Conservation (phyloP, 64 coral and sea anemone species). For the Montipora foliosa region DNA sequence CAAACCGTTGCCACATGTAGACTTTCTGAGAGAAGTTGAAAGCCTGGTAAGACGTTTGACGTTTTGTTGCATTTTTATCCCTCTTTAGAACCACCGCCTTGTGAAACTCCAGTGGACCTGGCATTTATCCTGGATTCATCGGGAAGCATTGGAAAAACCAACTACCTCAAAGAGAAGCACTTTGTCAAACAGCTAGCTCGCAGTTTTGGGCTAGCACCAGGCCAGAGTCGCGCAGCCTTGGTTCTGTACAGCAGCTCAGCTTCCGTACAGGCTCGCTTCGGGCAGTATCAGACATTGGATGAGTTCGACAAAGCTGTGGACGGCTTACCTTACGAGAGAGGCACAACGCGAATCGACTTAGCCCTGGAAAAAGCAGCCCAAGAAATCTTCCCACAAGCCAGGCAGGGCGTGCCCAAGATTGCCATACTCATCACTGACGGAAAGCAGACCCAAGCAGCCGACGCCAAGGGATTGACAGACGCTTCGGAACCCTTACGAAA, state of each 20-base stretch:
- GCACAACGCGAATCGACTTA: slow-evolving; percentile 1
- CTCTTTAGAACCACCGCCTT: too few relatives aligned
- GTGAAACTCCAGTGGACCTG: too few relatives aligned
- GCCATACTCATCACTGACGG: slow-evolving; percentile 40
- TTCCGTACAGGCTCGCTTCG: slow-evolving; percentile 47
- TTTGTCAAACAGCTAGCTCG: too few relatives aligned
- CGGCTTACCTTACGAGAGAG: not conserved
- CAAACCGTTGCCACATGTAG: too few relatives aligned
- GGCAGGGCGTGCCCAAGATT: slow-evolving; percentile 22
- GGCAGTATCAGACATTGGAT: slow-evolving; percentile 43
- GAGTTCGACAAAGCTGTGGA: slow-evolving; percentile 52
- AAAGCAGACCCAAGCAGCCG: slow-evolving; percentile 36
- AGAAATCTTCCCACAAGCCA: not conserved
- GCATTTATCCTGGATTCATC: too few relatives aligned
- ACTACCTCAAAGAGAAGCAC: too few relatives aligned
- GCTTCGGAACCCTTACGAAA: slow-evolving; percentile 18
- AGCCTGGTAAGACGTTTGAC: too few relatives aligned
- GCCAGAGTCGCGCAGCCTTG: not conserved
- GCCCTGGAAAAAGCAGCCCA: slow-evolving; percentile 13
- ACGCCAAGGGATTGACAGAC: not conserved
- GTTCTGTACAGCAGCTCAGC: slow-evolving; percentile 48
- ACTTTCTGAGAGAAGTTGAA: too few relatives aligned
- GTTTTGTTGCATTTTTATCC: too few relatives aligned
- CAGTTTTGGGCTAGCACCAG: not conserved
- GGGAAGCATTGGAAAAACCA: too few relatives aligned